Percentiles rank a stretch among this genome's conserved stretches.
Evolutionary conservation across 2,888 invertebrate genomes (phyloP).

Genomic region (Agrochola lota): DNA sequence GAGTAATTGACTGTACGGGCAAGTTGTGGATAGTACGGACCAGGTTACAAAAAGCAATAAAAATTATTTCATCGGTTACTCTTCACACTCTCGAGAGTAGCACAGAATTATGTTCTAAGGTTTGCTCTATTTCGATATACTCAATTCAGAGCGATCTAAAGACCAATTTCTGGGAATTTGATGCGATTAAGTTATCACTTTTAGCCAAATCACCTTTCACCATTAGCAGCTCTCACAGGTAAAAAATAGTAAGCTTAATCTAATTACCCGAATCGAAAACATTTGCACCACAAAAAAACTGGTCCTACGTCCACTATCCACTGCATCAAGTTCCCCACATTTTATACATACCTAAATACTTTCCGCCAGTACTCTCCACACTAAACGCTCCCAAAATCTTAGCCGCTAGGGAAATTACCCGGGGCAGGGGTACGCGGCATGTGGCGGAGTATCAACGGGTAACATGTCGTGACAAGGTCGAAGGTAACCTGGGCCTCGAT

Average conservation of each 20-base stretch:
- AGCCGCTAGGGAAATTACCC: conserved; percentile 68
- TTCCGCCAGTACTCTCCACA: conserved; percentile 12
- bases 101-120: neutral
- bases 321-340: neutral
- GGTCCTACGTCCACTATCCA: neutral
- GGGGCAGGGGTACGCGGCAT: conserved; percentile 56
- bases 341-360: neutral
- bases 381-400: conserved; percentile 58
- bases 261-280: neutral
- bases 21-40: neutral
- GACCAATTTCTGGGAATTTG: neutral
- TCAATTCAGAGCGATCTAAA: neutral
- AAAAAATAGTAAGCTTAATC: too few species aligned
- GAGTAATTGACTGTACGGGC: conserved; percentile 35
- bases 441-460: conserved; percentile 50
- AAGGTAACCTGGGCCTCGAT: conserved; percentile 17
- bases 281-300: neutral
- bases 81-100: neutral
- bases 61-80: neutral
- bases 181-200: neutral
- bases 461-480: conserved; percentile 63
- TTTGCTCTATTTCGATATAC: neutral
- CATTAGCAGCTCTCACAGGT: too few species aligned
- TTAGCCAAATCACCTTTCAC: neutral
- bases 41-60: neutral